Percentiles rank a stretch among this genome's conserved stretches.
These are phyloP conservation scores for Drosophila borborema DNA, from an alignment of 2,888 invertebrate species.

Conservation along the genomic window DNA sequence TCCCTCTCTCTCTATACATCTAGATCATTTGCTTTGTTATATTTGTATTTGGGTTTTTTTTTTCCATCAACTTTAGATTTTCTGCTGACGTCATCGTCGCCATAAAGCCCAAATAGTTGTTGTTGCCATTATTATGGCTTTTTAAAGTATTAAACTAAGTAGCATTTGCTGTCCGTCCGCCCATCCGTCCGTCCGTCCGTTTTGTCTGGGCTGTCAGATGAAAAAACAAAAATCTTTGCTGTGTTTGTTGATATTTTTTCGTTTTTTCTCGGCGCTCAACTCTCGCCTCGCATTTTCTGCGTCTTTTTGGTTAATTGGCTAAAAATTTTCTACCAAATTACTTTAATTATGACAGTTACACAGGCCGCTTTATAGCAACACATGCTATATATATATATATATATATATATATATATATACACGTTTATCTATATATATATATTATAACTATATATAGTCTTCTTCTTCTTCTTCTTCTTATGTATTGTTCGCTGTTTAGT, in stretches of 20 bases:
- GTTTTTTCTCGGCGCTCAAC: constrained; percentile 17
- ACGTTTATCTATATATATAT: constrained; percentile 1
- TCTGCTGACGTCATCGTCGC: constrained; percentile 62
- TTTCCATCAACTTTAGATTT: constrained; percentile 21
- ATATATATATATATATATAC: constrained; percentile 8
- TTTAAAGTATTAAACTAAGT: constrained; percentile 78
- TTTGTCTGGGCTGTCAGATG: constrained; percentile 36
- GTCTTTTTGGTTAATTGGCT: constrained; percentile 82
- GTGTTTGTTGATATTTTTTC: constrained; percentile 3
- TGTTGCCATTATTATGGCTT: constrained; percentile 71
- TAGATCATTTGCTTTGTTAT: constrained; percentile 13
- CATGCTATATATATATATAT: constrained; percentile 13
- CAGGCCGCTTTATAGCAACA: constrained; percentile 45
- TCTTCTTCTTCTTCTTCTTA: neutral
- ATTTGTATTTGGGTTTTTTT: constrained; percentile 9
- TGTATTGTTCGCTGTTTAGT: constrained; percentile 52
- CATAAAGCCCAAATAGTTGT: constrained; percentile 24
- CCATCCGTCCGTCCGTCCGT: constrained; percentile 2
- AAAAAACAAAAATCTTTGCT: neutral
- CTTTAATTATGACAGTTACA: constrained; percentile 82
- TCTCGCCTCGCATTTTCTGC: constrained; percentile 74
- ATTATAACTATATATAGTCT: constrained; percentile 12
- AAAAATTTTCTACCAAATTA: constrained; percentile 83
- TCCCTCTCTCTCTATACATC: neutral
- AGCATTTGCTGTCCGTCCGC: constrained; percentile 52